These are phyloP conservation scores for Caenorhabditis drosophilae DNA, from an alignment of 2,888 invertebrate species.

Conservation along the genomic window DNA sequence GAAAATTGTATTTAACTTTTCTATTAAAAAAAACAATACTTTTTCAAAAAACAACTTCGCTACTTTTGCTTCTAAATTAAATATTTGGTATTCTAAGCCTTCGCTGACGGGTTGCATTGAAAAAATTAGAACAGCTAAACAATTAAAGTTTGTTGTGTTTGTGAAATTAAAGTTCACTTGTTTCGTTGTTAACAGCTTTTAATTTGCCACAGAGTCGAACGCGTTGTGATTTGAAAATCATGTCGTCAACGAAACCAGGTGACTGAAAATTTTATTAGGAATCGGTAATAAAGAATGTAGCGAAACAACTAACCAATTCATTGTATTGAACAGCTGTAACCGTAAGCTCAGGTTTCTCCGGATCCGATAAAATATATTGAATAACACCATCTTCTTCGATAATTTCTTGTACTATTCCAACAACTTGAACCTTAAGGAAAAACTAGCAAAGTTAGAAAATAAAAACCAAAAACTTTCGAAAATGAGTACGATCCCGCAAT, in stretches of 20 bases:
- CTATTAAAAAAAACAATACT: conserved; percentile 3
- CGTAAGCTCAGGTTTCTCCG: conserved; percentile 9
- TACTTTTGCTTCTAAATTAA: conserved; percentile 19
- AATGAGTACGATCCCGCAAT: background rate
- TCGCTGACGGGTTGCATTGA: conserved; percentile 13
- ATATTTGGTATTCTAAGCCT: conserved; percentile 22
- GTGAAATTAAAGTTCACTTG: too few relatives aligned
- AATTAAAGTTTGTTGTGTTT: too few relatives aligned
- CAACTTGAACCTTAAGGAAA: conserved; percentile 2
- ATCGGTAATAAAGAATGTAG: too few relatives aligned
- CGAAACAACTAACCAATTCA: too few relatives aligned
- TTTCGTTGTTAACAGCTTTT: conserved; percentile 11
- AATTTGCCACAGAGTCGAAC: conserved; percentile 21
- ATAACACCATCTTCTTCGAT: conserved; percentile 10
- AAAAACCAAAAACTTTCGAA: too few relatives aligned
- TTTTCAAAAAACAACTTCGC: conserved; percentile 14
- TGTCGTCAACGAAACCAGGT: background rate
- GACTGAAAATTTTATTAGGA: background rate
- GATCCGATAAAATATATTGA: conserved; percentile 14
- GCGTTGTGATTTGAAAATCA: conserved; percentile 3
- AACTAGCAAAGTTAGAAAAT: too few relatives aligned
- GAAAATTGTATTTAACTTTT: background rate
- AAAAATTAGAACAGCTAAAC: conserved; percentile 15
- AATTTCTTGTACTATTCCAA: conserved; percentile 15
- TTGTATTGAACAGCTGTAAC: conserved; percentile 11